Conservation (phyloP, 2,797 vertebrate species). For the Aldrovandia affinis region DNA sequence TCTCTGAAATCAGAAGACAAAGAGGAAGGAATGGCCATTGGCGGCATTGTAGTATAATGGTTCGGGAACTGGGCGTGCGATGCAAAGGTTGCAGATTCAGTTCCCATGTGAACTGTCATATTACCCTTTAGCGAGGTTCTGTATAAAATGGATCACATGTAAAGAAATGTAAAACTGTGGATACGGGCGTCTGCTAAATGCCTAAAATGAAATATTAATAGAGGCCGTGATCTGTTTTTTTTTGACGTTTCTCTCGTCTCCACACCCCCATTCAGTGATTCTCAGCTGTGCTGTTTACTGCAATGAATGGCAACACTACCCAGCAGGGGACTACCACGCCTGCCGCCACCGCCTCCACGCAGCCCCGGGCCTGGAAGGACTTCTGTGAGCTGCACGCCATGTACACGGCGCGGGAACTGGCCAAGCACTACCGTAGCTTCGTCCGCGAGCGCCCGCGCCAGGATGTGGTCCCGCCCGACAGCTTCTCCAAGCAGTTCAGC, state of each 20-base stretch:
- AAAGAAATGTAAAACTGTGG: too few species aligned
- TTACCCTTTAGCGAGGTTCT: too few species aligned
- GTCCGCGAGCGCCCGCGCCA: conserved; percentile 82
- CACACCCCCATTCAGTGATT: conserved; percentile 75
- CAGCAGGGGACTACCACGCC: conserved; percentile 77
- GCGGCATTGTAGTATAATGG: too few species aligned
- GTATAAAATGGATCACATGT: too few species aligned
- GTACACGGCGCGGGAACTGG: conserved; percentile 87
- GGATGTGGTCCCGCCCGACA: conserved; percentile 85
- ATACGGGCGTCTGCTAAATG: too few species aligned
- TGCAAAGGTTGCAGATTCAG: too few species aligned
- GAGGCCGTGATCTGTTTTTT: too few species aligned
- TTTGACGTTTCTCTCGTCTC: conserved; percentile 19
- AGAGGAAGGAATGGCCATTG: too few species aligned
- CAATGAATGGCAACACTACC: conserved; percentile 96
- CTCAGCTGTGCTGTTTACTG: conserved; percentile 81
- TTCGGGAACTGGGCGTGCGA: too few species aligned
- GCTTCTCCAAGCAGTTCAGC: conserved; percentile 89
- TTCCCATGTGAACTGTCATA: too few species aligned
- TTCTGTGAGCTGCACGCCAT: conserved; percentile 97
- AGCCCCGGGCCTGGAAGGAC: conserved; percentile 90
- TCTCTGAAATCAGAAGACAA: background rate
- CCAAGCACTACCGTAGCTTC: conserved; percentile 89
- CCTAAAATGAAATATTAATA: too few species aligned
- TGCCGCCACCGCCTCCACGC: conserved; percentile 50